These are phyloP conservation scores for Hybognathus amarus DNA, from an alignment of 2,797 vertebrate species.

Conservation along the genomic window DNA sequence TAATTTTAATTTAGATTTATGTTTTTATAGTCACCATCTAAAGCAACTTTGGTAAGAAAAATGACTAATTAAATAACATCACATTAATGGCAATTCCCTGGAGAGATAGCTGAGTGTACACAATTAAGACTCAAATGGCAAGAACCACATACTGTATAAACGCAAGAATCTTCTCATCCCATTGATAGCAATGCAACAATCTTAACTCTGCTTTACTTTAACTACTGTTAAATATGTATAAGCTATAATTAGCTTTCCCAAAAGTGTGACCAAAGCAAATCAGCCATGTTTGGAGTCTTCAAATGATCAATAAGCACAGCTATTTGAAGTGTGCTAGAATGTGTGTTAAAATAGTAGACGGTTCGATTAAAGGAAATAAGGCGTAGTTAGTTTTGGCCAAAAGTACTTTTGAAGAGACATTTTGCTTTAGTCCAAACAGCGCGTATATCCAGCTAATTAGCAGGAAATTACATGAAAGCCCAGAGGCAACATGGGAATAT, in stretches of 20 bases:
- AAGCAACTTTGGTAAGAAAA: conserved; percentile 14
- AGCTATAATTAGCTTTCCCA: neutral
- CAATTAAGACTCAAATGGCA: conserved; percentile 1
- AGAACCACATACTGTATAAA: neutral
- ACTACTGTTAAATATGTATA: neutral
- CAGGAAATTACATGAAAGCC: conserved; percentile 9
- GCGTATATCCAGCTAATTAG: conserved; percentile 15
- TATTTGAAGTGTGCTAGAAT: conserved; percentile 6
- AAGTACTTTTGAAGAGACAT: conserved; percentile 9
- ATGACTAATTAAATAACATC: neutral
- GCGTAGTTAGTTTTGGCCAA: neutral
- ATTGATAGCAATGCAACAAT: neutral
- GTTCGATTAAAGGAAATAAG: neutral
- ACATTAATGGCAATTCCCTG: neutral
- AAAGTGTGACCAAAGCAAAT: neutral
- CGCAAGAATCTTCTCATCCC: neutral
- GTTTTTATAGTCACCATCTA: neutral
- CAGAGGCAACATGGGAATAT: neutral
- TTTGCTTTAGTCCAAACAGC: conserved; percentile 10
- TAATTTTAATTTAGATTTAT: conserved; percentile 10
- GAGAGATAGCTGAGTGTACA: neutral
- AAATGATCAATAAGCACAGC: neutral
- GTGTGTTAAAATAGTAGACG: neutral
- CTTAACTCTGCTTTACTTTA: neutral
- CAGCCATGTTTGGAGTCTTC: neutral